These are phyloP conservation scores for Cyprinodon diabolis DNA, from an alignment of 2,797 vertebrate species.

Conservation along the genomic window DNA sequence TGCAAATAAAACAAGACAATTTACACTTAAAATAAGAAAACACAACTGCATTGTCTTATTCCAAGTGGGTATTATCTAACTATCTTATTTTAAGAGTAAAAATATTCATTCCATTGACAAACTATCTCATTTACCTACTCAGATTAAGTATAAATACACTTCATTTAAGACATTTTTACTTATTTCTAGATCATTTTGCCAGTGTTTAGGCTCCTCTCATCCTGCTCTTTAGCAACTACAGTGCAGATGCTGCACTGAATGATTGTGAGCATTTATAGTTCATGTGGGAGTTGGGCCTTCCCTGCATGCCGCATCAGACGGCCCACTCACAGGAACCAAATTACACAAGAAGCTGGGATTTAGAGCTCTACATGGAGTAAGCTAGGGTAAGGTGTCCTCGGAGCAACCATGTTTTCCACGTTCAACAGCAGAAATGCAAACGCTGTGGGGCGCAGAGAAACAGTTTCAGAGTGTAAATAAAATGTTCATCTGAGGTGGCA, in stretches of 20 bases:
- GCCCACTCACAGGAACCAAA: constrained; percentile 36
- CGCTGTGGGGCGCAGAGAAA: not conserved
- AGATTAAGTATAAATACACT: too few relatives aligned
- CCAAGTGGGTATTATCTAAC: too few relatives aligned
- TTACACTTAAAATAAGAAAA: too few relatives aligned
- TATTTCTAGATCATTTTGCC: too few relatives aligned
- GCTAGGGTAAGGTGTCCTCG: constrained; percentile 16
- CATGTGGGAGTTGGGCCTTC: constrained; percentile 22
- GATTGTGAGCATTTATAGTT: constrained; percentile 30
- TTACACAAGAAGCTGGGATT: constrained; percentile 49
- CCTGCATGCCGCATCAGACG: constrained; percentile 22
- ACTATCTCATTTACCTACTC: too few relatives aligned
- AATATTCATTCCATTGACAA: too few relatives aligned
- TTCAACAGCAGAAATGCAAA: constrained; percentile 11
- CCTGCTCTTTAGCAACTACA: not conserved
- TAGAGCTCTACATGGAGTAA: constrained; percentile 10
- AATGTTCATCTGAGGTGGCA: not conserved
- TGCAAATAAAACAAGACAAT: too few relatives aligned
- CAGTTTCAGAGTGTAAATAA: constrained; percentile 1
- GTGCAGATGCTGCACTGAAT: not conserved
- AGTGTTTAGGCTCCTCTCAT: too few relatives aligned
- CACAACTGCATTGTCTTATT: too few relatives aligned
- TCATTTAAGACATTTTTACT: too few relatives aligned
- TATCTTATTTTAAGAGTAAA: too few relatives aligned
- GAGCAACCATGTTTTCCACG: constrained; percentile 23